Evolutionary conservation across 2,888 invertebrate genomes (phyloP).

Genomic region (Apodemia hepburni): DNA sequence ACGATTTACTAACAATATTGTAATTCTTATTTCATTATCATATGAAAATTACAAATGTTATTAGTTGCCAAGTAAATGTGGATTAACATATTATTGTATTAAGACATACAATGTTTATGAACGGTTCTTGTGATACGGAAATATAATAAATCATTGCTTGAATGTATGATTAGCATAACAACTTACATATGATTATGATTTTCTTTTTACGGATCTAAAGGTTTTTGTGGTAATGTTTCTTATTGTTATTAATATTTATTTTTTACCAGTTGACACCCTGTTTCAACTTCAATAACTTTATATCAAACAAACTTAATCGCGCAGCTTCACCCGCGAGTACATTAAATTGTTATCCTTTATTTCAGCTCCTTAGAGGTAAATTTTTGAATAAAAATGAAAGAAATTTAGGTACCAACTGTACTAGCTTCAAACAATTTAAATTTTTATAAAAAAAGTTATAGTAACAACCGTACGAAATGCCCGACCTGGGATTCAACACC

Average conservation of each 20-base stretch:
- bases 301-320: too few relatives aligned
- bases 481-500: too few relatives aligned
- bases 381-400: too few relatives aligned
- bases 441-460: too few relatives aligned
- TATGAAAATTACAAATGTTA: slow-evolving; percentile 39
- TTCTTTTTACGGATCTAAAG: background rate
- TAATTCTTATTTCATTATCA: slow-evolving; percentile 39
- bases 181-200: background rate
- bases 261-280: background rate
- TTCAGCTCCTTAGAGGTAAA: too few relatives aligned
- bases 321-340: too few relatives aligned
- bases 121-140: slow-evolving; percentile 4
- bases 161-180: background rate
- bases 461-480: too few relatives aligned
- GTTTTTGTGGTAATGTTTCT: too few relatives aligned
- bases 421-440: too few relatives aligned
- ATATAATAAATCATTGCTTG: slow-evolving; percentile 1
- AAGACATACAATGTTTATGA: background rate
- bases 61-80: slow-evolving; percentile 25
- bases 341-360: too few relatives aligned
- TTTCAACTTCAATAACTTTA: too few relatives aligned
- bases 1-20: slow-evolving; percentile 43
- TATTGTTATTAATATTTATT: background rate
- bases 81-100: slow-evolving; percentile 20
- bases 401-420: too few relatives aligned